Evolutionary conservation across 2,797 vertebrate genomes (phyloP).

Genomic region (Eleutherodactylus coqui): DNA sequence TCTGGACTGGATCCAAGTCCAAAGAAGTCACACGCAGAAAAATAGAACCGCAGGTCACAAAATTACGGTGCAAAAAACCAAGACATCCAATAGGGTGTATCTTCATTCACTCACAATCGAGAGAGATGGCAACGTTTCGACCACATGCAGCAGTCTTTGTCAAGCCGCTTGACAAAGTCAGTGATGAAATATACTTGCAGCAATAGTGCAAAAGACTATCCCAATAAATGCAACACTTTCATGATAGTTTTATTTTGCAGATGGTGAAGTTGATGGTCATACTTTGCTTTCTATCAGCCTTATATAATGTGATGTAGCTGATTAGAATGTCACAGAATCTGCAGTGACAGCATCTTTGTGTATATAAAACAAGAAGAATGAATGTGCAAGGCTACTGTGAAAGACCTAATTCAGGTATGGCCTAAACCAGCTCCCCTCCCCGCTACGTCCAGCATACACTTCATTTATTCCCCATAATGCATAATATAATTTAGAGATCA

Average conservation of each 20-base stretch:
- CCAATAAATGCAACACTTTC: too few species aligned
- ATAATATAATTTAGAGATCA: constrained; percentile 28
- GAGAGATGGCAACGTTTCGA: too few species aligned
- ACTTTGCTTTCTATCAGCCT: background rate
- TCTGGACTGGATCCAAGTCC: too few species aligned
- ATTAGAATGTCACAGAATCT: background rate
- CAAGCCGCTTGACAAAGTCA: too few species aligned
- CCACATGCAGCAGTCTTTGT: too few species aligned
- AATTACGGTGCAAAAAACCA: too few species aligned
- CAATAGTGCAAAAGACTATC: background rate
- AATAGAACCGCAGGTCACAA: too few species aligned
- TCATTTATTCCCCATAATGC: constrained; percentile 29
- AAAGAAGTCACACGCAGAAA: too few species aligned
- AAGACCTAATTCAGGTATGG: constrained; percentile 13
- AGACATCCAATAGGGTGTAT: too few species aligned
- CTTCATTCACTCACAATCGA: too few species aligned
- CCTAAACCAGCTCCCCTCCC: background rate
- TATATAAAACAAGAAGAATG: background rate
- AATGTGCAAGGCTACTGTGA: background rate
- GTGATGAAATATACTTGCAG: too few species aligned
- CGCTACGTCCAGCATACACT: background rate
- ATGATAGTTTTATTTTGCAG: background rate
- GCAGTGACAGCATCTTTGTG: background rate
- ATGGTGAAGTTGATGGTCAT: background rate
- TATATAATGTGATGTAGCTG: background rate